Percentiles rank a stretch among this genome's conserved stretches.
Conservation (phyloP, 2,888 invertebrate genomes). For the Merodon equestris region DNA sequence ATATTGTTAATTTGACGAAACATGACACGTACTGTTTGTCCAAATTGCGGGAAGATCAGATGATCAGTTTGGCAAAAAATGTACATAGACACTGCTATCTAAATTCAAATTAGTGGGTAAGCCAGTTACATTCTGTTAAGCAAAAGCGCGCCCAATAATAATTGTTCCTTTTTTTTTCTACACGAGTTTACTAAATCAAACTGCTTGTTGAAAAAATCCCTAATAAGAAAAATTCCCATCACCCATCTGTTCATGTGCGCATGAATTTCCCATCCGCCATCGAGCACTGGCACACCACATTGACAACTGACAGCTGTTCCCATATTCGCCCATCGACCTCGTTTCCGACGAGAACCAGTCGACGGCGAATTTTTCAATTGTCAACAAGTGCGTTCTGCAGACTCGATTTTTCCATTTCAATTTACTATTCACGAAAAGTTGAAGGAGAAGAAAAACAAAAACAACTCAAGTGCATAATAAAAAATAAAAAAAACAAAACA, state of each 20-base stretch:
- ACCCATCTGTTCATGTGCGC: conserved; percentile 23
- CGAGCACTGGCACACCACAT: conserved; percentile 10
- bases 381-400: conserved; percentile 54
- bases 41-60: no score
- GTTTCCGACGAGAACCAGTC: conserved; percentile 44
- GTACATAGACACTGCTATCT: no score
- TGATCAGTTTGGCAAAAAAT: no score
- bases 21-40: no score
- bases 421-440: neutral
- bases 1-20: no score
- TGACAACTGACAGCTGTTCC: conserved; percentile 37
- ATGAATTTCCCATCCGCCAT: conserved; percentile 1
- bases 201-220: no score
- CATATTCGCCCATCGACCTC: conserved; percentile 38
- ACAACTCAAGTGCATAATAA: neutral
- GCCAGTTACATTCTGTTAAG: no score
- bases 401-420: neutral
- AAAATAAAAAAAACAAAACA: conserved; percentile 1
- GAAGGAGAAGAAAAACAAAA: conserved; percentile 12
- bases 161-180: no score
- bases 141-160: no score
- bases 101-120: no score
- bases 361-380: conserved; percentile 64
- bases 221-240: conserved; percentile 10
- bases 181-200: no score